Evolutionary conservation across 2,113 vertebrate genomes (phyloP).

Genomic region (Copsychus sechellarum): DNA sequence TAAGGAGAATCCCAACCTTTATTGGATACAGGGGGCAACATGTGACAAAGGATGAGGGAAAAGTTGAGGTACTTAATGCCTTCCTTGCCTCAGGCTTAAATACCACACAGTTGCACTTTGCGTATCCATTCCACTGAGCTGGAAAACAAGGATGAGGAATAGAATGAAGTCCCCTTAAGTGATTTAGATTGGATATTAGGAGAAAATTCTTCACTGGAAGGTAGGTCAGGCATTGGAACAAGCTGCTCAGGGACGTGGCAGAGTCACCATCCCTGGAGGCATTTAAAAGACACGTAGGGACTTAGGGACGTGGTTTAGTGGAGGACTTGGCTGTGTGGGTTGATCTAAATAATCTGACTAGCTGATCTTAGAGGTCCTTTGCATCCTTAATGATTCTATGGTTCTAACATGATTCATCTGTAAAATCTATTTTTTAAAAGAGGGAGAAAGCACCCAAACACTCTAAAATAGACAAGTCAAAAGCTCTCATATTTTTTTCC

Average conservation of each 20-base stretch:
- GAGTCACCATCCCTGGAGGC: rapidly evolving
- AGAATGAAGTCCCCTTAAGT: background rate
- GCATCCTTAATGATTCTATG: background rate
- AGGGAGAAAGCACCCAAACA: rapidly evolving
- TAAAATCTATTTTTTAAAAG: background rate
- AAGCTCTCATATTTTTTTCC: background rate
- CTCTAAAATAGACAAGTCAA: background rate
- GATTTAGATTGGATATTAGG: background rate
- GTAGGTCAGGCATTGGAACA: background rate
- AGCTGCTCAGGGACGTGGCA: too few relatives aligned
- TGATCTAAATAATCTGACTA: background rate
- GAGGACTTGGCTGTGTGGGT: too few relatives aligned
- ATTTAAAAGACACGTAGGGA: background rate
- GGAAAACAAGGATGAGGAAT: background rate
- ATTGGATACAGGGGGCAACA: background rate
- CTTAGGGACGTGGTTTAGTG: background rate
- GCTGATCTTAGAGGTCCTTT: background rate
- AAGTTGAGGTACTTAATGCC: background rate
- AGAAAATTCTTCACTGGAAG: background rate
- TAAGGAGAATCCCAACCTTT: background rate
- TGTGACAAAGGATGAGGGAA: background rate
- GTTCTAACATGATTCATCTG: background rate
- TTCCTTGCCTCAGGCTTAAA: background rate
- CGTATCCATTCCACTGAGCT: too few relatives aligned
- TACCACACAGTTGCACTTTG: background rate